Conservation (phyloP, 2,113 vertebrate species). For the Tylochromis polylepis region DNA sequence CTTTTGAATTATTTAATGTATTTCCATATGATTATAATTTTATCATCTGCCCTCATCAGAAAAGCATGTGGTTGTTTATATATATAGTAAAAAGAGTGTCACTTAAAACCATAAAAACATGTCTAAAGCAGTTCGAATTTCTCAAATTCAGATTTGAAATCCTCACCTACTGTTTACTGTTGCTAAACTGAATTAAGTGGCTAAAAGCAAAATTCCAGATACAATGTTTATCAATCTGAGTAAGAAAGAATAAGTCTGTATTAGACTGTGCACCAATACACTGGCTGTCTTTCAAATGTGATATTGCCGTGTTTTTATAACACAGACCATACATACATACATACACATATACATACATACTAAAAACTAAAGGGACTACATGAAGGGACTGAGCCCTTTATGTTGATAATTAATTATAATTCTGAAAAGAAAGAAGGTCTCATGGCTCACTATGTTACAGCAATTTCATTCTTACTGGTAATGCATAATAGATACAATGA, state of each 20-base stretch:
- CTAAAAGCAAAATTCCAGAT: background rate
- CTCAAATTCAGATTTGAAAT: background rate
- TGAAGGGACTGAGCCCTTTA: background rate
- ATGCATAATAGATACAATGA: background rate
- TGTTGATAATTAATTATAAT: background rate
- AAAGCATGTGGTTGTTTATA: background rate
- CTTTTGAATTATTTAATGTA: slow-evolving; percentile 58
- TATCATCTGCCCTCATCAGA: background rate
- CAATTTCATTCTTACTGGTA: background rate
- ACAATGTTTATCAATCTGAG: background rate
- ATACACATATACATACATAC: background rate
- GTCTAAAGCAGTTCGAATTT: background rate
- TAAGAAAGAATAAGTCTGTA: background rate
- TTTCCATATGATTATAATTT: slow-evolving; percentile 24
- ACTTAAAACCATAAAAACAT: background rate
- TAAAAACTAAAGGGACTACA: too few relatives aligned
- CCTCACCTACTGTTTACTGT: background rate
- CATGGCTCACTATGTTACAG: background rate
- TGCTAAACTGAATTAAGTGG: background rate
- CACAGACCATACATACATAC: background rate
- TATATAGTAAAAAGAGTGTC: background rate
- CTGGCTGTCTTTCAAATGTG: background rate
- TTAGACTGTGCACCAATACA: background rate
- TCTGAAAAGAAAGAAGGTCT: background rate
- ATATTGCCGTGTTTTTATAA: background rate